Base-by-base conservation (phyloP, 2,888 invertebrate species). In the Tetranychus truncatus region DNA sequence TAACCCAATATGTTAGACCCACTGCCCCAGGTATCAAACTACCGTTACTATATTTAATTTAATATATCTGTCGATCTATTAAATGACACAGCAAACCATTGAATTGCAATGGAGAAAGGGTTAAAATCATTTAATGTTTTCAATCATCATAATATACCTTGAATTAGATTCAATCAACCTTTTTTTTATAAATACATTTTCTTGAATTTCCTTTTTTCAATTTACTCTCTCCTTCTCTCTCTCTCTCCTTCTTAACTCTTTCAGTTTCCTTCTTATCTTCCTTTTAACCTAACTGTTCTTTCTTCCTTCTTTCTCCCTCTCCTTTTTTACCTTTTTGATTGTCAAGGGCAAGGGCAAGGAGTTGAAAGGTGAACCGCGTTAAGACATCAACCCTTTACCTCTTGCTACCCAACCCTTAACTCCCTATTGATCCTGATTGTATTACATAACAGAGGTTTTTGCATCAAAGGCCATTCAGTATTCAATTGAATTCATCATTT, bases 231-330 rank as follows among this genome's bases (percentile, higher is more conserved):
- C 20, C 21, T 6, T 69, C 69, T 69, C 69, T 24, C 69, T 69
- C 20, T 69, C 20, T 46, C 69, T 74, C n/a, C n/a, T 45, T 65
- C 69, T 74, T 24, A 15, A 8, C 44, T 66, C 34, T 55, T 65
- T 66, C 71, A 8, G 66, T n/a, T 66, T 24, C 34, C 69, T 69
- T 24, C 34, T 24, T 69, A 20, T 69, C 69, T 69, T n/a, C 45
- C 66, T 45, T n/a, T 71, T 20, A n/a, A 18, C 21, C 55, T 20
- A 72, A 20, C 67, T 74, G 21, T 69, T 11, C 20, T 21, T 24
- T 69, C 15, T 45, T 69, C 71, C 21, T 66, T 72, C 72, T 34
- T 6, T 46, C n/a, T 72, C 18, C 20, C 72, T 46, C 18, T 11
- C 55, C 55, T 55, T 55, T 15, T 55, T 9, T 55, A 15, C 9